These are phyloP conservation scores for Zootoca vivipara DNA, from an alignment of 2,113 vertebrate genomes.

Conservation along the genomic window DNA sequence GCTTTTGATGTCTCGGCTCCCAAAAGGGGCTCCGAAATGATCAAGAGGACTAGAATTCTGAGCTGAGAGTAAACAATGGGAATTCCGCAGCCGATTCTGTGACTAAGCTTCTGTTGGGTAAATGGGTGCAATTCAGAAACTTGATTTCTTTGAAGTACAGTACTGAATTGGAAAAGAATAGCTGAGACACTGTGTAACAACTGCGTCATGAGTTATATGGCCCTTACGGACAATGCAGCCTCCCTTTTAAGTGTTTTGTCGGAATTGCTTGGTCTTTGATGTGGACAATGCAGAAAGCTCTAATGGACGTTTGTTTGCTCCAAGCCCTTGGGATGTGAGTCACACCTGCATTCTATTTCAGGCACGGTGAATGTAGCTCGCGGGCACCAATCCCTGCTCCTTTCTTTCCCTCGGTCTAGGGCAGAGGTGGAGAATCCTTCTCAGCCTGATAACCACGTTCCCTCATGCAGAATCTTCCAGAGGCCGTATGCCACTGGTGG, in stretches of 20 bases:
- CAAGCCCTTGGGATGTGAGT: not conserved
- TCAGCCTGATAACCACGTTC: too few species aligned
- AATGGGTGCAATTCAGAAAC: not conserved
- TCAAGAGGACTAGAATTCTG: not conserved
- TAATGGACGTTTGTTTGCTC: not conserved
- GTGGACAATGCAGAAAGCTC: too few species aligned
- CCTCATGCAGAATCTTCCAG: too few species aligned
- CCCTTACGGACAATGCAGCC: not conserved
- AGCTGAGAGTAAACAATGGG: not conserved
- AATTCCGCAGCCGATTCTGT: not conserved
- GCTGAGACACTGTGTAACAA: not conserved
- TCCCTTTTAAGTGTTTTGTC: not conserved
- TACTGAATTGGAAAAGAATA: not conserved
- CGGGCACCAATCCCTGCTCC: not conserved
- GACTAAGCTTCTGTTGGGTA: not conserved
- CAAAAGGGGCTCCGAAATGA: too few species aligned
- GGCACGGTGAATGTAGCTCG: not conserved
- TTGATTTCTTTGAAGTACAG: not conserved
- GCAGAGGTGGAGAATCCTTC: too few species aligned
- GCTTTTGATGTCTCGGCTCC: not conserved
- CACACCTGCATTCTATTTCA: not conserved
- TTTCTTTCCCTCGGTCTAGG: not conserved
- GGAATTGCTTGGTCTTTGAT: not conserved
- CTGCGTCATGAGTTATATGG: not conserved
- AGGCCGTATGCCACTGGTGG: too few species aligned